Base-by-base conservation (phyloP, 2,888 invertebrate species). In the Sphecodes monilicornis region DNA sequence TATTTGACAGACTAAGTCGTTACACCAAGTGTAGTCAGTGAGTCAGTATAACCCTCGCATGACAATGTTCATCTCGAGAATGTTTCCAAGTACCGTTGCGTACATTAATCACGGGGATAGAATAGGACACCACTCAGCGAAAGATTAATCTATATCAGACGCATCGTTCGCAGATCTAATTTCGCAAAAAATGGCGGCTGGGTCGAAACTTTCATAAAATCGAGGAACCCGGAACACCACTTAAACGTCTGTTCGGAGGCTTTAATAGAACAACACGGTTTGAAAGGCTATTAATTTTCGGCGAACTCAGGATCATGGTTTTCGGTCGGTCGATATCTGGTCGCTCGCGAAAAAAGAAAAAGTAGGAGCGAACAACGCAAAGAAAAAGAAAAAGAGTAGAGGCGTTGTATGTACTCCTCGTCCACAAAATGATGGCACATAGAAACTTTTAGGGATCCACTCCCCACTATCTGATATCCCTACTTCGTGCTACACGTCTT, bases 91-190 rank as follows among this genome's bases (percentile, higher is more conserved):
- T 22, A 69, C 41, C 4, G 8, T 16, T 8, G 10, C 50, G 50
- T n/a, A 22, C 32, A 71, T 46, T 71, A 46, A 71, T 71, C 70
- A 29, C 70, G 36, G n/a, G 22, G 22, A 26, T 26, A 69, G 69
- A 4, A 29, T 11, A 6, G 57, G 50, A 57, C 71, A 54, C 57
- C 60, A 60, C 76, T 84, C 70, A 54, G 54, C 39, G 60, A 36
- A 60, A 66, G 82, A 82, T 82, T 82, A 79, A 82, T 82, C 79
- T 70, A 46, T 66, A 82, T 71, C 64, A 29, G 43, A 41, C 69
- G 39, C 57, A 81, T 72, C 80, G 77, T 66, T 69, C 46, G 60
- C 69, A 54, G 69, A 68, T 73, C n/a, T 60, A 50, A 54, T 79
- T 74, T 26, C 26, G 36, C 32, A 82, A 80, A 82, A 80, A 76